Base-by-base conservation (phyloP, 2,888 invertebrate species). In the Heliconius sara region DNA sequence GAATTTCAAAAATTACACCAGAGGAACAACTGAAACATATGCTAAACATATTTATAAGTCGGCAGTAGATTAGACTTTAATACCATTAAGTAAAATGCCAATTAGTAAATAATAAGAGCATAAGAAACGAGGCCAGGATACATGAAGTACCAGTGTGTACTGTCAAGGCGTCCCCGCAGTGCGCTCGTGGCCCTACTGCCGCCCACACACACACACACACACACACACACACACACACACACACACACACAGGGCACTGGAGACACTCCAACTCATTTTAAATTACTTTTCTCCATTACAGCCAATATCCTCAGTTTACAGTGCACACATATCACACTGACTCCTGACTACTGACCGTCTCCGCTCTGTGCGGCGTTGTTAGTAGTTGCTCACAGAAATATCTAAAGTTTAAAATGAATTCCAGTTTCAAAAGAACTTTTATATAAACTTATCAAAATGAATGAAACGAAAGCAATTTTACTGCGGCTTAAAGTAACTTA, bases 161-260 rank as follows among this genome's bases (percentile, higher is more conserved):
- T 43, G 43, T 39, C 68, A 39, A 68, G n/a, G 39, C 34, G 39
- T n/a, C n/a, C 39, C 39, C 70, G 47, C 47, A 47, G 70, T 47
- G 70, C 70, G 70, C 47, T 71, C 71, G 27, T 27, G 27, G 71
- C 71, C 71, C 71, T 47, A 52, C 27, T 71, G 27, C 71, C 47
- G 71, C 71, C 43, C 22, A 30, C 39, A 25, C 25, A 7, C 52
- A 25, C 30, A 30, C 52, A 25, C 30, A 30, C 22, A 30, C 39
- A 25, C 25, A 7, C 52, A 25, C 30, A 30, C 22, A 30, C 39
- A 25, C 25, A 7, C 52, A 25, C 30, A 30, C 22, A 30, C 39
- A 25, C 25, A 7, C 52, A 25, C 30, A 30, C 30, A 30, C 30
- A 30, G 70, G 16, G 43, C 34, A 34, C 34, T 22, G 16, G 34